phyloP scores from a whole-genome alignment of 2,888 invertebrate species.

The Melanargia galathea region DNA sequence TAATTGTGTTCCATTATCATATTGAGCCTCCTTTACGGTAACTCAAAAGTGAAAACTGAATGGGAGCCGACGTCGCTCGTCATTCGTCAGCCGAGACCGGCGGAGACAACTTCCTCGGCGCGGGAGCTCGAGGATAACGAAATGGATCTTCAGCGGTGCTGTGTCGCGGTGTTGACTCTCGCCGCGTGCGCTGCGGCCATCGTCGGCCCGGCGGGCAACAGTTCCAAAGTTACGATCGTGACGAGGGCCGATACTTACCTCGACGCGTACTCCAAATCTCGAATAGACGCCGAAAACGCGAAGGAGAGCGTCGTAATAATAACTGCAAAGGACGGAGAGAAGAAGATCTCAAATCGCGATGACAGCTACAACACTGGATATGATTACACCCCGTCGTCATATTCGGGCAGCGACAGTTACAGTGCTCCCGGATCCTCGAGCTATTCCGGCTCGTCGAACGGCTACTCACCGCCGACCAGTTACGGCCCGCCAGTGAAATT shows the following conservation, averaged over 20 bases:
- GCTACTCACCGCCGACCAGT: conserved; percentile 57
- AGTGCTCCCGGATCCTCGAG: conserved; percentile 59
- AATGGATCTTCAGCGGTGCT: conserved; percentile 59
- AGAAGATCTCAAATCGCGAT: conserved; percentile 73
- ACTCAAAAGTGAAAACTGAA: conserved; percentile 81
- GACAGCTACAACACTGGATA: conserved; percentile 72
- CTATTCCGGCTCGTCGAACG: conserved; percentile 54
- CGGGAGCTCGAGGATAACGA: conserved; percentile 58
- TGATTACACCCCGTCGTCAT: conserved; percentile 71
- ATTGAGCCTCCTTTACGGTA: conserved; percentile 81
- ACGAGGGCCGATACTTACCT: conserved; percentile 83
- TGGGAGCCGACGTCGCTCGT: conserved; percentile 64
- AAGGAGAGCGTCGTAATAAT: conserved; percentile 72
- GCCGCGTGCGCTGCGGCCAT: conserved; percentile 65
- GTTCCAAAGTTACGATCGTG: conserved; percentile 53
- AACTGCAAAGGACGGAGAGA: conserved; percentile 76
- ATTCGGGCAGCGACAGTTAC: conserved; percentile 60
- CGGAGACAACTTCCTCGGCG: conserved; percentile 71
- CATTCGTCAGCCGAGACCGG: conserved; percentile 78
- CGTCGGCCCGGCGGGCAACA: conserved; percentile 64
- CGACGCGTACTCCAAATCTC: conserved; percentile 84
- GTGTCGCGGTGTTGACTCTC: conserved; percentile 55
- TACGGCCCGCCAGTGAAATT: conserved; percentile 59
- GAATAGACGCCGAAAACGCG: conserved; percentile 72
- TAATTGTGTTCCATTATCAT: conserved; percentile 82